Percentiles rank a stretch among this genome's conserved stretches.
These are phyloP conservation scores for Pseudomyrmex gracilis DNA, from an alignment of 1,140 invertebrate genomes.

Conservation along the genomic window DNA sequence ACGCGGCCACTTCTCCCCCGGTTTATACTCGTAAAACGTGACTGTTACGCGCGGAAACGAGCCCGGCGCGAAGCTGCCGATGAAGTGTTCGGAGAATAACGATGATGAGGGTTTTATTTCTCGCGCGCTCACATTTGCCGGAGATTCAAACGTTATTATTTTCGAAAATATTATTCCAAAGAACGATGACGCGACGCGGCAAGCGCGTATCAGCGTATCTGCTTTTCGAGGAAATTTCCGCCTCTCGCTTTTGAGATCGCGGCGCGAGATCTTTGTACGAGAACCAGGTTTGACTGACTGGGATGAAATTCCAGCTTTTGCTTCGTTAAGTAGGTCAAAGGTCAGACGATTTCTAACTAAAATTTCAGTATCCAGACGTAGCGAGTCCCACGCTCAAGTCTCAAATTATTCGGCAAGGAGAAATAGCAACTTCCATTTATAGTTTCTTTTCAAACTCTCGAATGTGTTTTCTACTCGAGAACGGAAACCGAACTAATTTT, in stretches of 20 bases:
- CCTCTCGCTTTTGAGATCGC: too few species aligned
- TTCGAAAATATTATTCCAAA: neutral
- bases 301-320: conserved; percentile 22
- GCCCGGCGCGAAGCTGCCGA: too few species aligned
- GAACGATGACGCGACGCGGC: neutral
- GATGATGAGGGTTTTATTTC: too few species aligned
- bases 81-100: neutral
- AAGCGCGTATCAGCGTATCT: neutral
- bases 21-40: neutral
- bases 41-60: neutral
- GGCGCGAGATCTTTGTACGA: conserved; percentile 18
- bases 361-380: conserved; percentile 22
- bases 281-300: neutral
- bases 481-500: too few species aligned
- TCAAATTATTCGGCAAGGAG: neutral
- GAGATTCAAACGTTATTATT: too few species aligned
- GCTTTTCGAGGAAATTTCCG: conserved; percentile 14
- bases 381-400: neutral
- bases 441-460: neutral
- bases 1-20: neutral
- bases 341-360: conserved; percentile 27
- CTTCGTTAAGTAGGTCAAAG: conserved; percentile 48
- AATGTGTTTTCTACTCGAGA: neutral
- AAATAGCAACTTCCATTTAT: neutral
- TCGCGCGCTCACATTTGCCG: too few species aligned